Base-by-base conservation (phyloP, 2,113 vertebrate species). In the Silurus glanis region DNA sequence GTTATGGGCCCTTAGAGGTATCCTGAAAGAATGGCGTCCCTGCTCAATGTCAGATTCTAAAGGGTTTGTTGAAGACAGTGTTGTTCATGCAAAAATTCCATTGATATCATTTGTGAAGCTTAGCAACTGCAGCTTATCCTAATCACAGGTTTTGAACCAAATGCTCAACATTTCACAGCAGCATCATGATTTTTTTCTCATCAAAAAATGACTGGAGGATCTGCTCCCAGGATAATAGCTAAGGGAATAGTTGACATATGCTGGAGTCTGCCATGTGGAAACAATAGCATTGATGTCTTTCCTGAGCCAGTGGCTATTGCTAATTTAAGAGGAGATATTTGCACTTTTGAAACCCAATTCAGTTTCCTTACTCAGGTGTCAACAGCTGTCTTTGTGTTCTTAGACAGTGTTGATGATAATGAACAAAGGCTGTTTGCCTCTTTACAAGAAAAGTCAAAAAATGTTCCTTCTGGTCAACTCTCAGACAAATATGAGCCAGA, bases 21-120 rank as follows among this genome's bases (percentile, higher is more conserved):
- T 95, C 12, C 85, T 94, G 64, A 91, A 92, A 89, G 89, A 90
- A 21, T 93, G 87, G 88, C 1, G 82, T 37, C 61, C 88, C 13
- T 90, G 85, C 25, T 56, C 88, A 0, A 61, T 85, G 59, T 89
- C 45, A 75, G 87, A 91, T 6, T 75, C 89, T n/a, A 86, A 9
- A 21, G 82, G 59, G 2, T 94, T 91, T 85, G 82, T 72, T 9
- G 92, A 94, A 55, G 17, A 88, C 0, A 90, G 56, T 62, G 90
- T 95, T 83, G 89, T 91, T 25, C 61, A 88, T 67, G 76, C 90
- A 61, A 0, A 92, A 1, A 71, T 92, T 0, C 94, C 89, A 13
- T 90, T 90, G 8, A 87, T 84, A 14, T 95, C 95, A 16, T 96
- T 96, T 91, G 95, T 96, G 23, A 93, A 93, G 25, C 66, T 96